Percentiles rank a stretch among this genome's conserved stretches.
These are phyloP conservation scores for Cydia amplana DNA, from an alignment of 1,140 invertebrate genomes.

Conservation along the genomic window DNA sequence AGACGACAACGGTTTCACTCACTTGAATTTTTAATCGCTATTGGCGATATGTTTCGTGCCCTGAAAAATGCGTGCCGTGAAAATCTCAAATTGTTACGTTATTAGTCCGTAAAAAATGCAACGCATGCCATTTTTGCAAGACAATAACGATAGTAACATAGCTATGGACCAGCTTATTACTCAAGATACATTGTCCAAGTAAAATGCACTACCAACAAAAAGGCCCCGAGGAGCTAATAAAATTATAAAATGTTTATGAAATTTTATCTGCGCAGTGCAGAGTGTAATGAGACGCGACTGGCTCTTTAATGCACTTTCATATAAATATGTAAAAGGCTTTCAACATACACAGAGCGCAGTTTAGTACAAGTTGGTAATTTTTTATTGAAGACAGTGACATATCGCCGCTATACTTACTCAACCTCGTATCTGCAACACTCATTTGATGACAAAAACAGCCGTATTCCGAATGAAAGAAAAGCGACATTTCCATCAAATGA, in stretches of 20 bases:
- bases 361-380: background rate
- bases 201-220: background rate
- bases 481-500: no score
- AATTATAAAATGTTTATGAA: constrained; percentile 13
- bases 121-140: background rate
- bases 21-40: no score
- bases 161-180: no score
- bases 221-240: background rate
- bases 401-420: no score
- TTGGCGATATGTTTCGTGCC: no score
- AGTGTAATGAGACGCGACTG: background rate
- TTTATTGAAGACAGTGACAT: background rate
- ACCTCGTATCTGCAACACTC: no score
- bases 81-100: no score
- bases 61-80: no score
- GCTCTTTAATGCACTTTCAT: background rate
- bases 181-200: background rate
- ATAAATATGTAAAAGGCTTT: background rate
- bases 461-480: no score
- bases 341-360: background rate
- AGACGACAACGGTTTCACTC: no score
- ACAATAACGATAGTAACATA: no score
- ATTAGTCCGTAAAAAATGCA: background rate
- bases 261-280: background rate
- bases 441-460: no score